Conservation (phyloP, 2,888 invertebrate genomes). For the Caenorhabditis auriculariae region DNA sequence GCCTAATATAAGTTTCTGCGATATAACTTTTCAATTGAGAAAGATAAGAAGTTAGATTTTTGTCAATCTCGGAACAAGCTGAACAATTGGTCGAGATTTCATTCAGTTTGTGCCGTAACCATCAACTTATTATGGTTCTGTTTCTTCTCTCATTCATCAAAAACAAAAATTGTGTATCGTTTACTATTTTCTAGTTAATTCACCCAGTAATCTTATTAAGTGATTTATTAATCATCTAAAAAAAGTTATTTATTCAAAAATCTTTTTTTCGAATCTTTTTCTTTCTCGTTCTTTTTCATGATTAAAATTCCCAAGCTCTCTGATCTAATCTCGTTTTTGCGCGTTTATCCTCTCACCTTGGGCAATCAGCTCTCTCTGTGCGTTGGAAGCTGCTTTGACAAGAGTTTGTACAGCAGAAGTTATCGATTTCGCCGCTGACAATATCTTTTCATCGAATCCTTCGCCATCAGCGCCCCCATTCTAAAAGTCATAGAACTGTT, state of each 20-base stretch:
- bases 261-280: not conserved
- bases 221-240: no score
- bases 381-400: conserved; percentile 92
- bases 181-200: no score
- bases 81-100: no score
- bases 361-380: conserved; percentile 89
- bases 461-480: conserved; percentile 85
- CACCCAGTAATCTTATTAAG: no score
- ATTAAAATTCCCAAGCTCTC: not conserved
- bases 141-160: no score
- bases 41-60: no score
- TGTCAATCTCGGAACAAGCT: no score
- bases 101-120: no score
- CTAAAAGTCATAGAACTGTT: not conserved
- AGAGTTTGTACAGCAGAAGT: conserved; percentile 94
- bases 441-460: conserved; percentile 98
- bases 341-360: conserved; percentile 73
- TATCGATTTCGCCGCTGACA: conserved; percentile 95
- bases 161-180: no score
- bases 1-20: no score
- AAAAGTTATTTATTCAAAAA: not conserved
- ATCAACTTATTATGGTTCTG: no score
- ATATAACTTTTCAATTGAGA: no score
- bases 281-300: conserved; percentile 65
- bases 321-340: not conserved